These are phyloP conservation scores for Erpornis zantholeuca DNA, from an alignment of 2,113 vertebrate genomes.

Conservation along the genomic window DNA sequence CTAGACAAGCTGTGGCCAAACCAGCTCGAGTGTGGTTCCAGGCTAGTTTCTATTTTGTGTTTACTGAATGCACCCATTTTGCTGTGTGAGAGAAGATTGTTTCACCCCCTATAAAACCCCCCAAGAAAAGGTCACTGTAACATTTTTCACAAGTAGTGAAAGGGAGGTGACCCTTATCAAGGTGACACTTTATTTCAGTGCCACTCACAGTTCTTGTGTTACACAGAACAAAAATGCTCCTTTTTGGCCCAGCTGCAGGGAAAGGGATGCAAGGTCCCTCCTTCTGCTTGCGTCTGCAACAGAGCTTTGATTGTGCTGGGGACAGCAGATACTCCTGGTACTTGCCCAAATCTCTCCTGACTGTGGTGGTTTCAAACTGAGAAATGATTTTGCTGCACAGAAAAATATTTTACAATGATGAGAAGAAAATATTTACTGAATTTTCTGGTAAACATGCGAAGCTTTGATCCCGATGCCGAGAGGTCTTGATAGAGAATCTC, in stretches of 20 bases:
- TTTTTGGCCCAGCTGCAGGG: background rate
- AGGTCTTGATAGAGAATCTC: background rate
- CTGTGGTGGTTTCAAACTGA: background rate
- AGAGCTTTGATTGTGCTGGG: conserved; percentile 14
- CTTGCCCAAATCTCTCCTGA: background rate
- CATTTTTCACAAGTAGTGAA: background rate
- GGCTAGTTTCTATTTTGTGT: background rate
- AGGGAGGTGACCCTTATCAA: background rate
- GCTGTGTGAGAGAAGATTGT: background rate
- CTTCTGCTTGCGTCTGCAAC: background rate
- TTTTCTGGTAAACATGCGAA: background rate
- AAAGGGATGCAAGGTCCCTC: conserved; percentile 4
- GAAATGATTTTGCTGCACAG: background rate
- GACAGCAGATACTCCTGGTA: background rate
- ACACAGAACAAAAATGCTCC: background rate
- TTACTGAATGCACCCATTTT: background rate
- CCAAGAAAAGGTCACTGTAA: background rate
- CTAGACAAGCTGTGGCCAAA: background rate
- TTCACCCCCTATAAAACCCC: background rate
- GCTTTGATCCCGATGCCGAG: background rate
- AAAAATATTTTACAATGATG: background rate
- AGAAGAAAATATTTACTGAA: background rate
- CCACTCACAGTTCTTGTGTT: conserved; percentile 10
- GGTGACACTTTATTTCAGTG: background rate
- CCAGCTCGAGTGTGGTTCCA: background rate